Base-by-base conservation (phyloP, 92 coral and sea anemone genomes). In the Desmophyllum pertusum region DNA sequence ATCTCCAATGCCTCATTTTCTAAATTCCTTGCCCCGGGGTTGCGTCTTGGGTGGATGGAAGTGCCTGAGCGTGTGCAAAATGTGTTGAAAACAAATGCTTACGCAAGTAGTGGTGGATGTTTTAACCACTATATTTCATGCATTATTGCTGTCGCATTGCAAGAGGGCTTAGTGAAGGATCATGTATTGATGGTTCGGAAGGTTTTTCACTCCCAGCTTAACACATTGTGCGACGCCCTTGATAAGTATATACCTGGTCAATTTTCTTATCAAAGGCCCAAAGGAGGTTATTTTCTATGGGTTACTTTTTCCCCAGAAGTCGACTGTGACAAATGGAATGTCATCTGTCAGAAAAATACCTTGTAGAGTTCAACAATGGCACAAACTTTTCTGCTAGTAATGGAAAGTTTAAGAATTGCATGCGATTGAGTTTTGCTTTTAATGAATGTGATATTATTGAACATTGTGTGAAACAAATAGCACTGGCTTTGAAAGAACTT, bases 241-340 rank as follows among this genome's bases (percentile, higher is more conserved):
- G 95, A 94, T 67, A 78, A 92, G 76, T 70, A 86, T 78, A 71
- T 92, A 30, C 95, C 95, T 25, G 50, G 65, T 15, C 90, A 83
- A 23, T 88, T 89, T 39, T 86, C 91, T n/a, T 96, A 94, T 46
- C 72, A 46, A 29, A 86, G 92, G 48, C 98, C 98, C 18, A 86
- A 80, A 79, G 98, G 98, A 27, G 98, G 98, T 17, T 96, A 90
- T 76, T 96, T 96, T 78, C 90, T 94, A 17, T 96, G 98, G 98
- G 86, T 96, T 5, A 90, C 87, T 39, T 70, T 96, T n/a, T 95
- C 98, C n/a, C 53, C 82, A 39, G 69, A 78, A 29, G 73, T 89
- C 2, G 90, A 96, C 42, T 81, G 94, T 67, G 81, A 87, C 79
- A 85, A 93, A 66, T 38, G 89, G 80, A 25, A 70, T 11, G 74